Conservation (phyloP, 2,888 invertebrate species). For the Netelia melanura region DNA sequence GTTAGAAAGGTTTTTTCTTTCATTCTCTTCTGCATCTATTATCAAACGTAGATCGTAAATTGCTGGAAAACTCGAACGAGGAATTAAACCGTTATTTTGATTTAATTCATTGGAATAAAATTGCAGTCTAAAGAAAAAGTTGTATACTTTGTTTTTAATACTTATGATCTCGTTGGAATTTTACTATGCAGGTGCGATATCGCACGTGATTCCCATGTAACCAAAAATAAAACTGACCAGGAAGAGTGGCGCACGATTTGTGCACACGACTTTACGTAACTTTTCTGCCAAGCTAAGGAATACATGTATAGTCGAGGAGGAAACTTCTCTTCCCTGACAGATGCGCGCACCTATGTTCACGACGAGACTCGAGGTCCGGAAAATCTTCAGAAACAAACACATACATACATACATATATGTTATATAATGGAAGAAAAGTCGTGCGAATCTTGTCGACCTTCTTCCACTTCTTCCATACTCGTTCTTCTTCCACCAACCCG, state of each 20-base stretch:
- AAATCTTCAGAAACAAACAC: neutral
- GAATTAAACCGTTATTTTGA: no score
- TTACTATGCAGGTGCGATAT: neutral
- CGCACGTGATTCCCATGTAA: neutral
- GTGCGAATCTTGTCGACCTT: slow-evolving; percentile 49
- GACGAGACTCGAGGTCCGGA: neutral
- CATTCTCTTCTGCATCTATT: no score
- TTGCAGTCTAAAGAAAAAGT: no score
- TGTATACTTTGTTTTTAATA: no score
- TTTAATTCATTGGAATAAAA: no score
- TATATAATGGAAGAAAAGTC: slow-evolving; percentile 30
- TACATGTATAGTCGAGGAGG: neutral
- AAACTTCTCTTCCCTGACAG: slow-evolving; percentile 6
- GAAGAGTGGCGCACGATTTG: slow-evolving; percentile 19
- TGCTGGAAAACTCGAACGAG: no score
- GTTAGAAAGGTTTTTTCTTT: no score
- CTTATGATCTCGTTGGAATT: no score
- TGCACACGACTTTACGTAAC: slow-evolving; percentile 43
- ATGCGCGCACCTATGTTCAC: slow-evolving; percentile 33
- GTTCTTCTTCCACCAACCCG: slow-evolving; percentile 5
- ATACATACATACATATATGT: neutral
- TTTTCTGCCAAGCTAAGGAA: neutral
- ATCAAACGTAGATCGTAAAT: no score
- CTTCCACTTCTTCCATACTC: slow-evolving; percentile 11
- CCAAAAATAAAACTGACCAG: slow-evolving; percentile 40